A percentile compares a stretch with the other conserved stretches of the same genome.
These are phyloP conservation scores for Ephialtes manifestator DNA, from an alignment of 2,888 invertebrate genomes.

Conservation along the genomic window DNA sequence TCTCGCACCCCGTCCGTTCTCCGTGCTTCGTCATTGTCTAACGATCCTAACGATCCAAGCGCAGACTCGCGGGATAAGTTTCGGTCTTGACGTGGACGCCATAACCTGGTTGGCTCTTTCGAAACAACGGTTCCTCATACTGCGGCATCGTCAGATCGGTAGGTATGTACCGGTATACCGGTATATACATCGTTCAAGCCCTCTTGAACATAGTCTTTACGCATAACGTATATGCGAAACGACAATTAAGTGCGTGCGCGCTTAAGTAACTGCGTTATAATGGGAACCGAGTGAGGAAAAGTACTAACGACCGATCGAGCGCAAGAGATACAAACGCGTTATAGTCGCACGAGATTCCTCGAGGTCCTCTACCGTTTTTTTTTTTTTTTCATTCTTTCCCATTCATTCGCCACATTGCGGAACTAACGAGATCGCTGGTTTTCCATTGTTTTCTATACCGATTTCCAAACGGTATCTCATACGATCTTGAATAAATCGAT, in stretches of 20 bases:
- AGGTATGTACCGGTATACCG: conserved; percentile 17
- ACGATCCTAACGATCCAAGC: conserved; percentile 64
- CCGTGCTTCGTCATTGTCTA: conserved; percentile 60
- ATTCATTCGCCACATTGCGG: background rate
- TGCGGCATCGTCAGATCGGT: background rate
- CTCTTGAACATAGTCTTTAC: conserved; percentile 1
- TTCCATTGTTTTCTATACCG: background rate
- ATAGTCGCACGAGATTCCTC: background rate
- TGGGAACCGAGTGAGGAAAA: conserved; percentile 45
- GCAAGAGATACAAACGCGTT: conserved; percentile 24
- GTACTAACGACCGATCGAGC: conserved; percentile 56
- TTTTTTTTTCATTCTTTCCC: background rate
- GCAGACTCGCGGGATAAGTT: conserved; percentile 25
- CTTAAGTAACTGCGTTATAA: conserved; percentile 61
- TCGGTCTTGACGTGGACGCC: background rate
- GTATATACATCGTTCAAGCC: background rate
- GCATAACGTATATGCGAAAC: conserved; percentile 40
- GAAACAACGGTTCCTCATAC: conserved; percentile 10
- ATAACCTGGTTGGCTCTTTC: conserved; percentile 2
- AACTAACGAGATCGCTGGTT: conserved; percentile 25
- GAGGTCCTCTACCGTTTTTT: background rate
- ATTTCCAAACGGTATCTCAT: conserved; percentile 1
- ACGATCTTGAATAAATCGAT: background rate
- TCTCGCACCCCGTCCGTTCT: conserved; percentile 21
- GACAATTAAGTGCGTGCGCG: conserved; percentile 55